These are phyloP conservation scores for Botia almorhae DNA, from an alignment of 2,797 vertebrate species.

Conservation along the genomic window DNA sequence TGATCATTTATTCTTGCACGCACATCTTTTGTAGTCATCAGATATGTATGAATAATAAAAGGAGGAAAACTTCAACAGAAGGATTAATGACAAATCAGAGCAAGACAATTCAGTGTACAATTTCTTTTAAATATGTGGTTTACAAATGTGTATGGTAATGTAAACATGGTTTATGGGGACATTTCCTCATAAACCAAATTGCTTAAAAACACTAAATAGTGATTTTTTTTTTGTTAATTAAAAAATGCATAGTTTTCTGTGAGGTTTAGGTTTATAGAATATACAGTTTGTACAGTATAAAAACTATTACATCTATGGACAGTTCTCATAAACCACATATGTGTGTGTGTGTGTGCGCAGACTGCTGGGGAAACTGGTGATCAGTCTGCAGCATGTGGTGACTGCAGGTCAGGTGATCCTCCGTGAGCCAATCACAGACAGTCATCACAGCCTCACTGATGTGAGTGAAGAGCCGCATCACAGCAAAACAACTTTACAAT, in stretches of 20 bases:
- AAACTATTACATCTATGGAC: too few relatives aligned
- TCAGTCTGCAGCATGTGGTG: slow-evolving; percentile 90
- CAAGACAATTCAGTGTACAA: neutral
- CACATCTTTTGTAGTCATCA: neutral
- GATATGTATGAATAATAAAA: neutral
- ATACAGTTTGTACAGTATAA: too few relatives aligned
- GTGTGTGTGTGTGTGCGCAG: slow-evolving; percentile 67
- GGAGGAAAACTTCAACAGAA: neutral
- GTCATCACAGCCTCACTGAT: slow-evolving; percentile 81
- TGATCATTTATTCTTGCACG: neutral
- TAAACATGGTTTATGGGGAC: too few relatives aligned
- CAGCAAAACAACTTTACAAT: neutral
- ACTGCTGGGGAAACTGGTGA: slow-evolving; percentile 83
- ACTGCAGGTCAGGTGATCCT: slow-evolving; percentile 81
- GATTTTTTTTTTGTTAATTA: too few relatives aligned
- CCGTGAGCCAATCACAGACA: slow-evolving; percentile 83
- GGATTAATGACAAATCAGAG: too few relatives aligned
- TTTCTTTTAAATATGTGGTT: too few relatives aligned
- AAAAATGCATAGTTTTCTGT: too few relatives aligned
- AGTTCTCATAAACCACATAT: neutral
- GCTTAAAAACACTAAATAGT: too few relatives aligned
- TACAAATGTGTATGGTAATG: too few relatives aligned
- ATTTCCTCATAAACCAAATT: too few relatives aligned
- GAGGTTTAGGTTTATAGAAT: too few relatives aligned
- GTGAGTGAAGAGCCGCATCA: slow-evolving; percentile 71